phyloP scores from a whole-genome alignment of 2,797 vertebrate genomes.

The Neomorphus geoffroyi region DNA sequence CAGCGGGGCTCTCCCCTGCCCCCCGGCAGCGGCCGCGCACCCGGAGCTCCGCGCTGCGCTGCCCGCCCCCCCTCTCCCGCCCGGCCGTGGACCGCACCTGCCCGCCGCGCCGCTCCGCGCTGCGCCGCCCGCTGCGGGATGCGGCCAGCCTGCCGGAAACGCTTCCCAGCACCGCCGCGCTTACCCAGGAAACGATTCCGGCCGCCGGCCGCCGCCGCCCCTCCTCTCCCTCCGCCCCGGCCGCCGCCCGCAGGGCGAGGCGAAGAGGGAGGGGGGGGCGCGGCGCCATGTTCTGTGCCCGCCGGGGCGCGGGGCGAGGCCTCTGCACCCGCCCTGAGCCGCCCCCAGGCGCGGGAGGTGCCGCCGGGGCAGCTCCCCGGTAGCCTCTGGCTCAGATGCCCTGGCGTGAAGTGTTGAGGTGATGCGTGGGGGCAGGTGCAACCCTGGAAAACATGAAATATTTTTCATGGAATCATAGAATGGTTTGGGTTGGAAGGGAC shows the following conservation, averaged over 20 bases:
- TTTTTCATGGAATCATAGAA: too few relatives aligned
- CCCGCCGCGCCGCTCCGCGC: background rate
- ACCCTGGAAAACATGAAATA: fast-evolving
- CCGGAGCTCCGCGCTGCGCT: background rate
- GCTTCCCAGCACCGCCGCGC: background rate
- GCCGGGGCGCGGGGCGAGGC: background rate
- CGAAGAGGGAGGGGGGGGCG: background rate
- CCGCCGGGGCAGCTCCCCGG: background rate
- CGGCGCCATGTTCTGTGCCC: background rate
- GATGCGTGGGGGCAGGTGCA: too few relatives aligned
- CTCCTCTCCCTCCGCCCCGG: conserved; percentile 41
- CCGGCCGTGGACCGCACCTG: background rate
- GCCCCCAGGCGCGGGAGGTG: too few relatives aligned
- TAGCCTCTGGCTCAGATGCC: background rate
- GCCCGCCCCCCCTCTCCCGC: background rate
- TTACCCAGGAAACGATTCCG: conserved; percentile 66
- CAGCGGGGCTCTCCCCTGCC: too few relatives aligned
- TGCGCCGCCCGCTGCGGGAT: conserved; percentile 61
- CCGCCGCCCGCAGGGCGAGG: background rate
- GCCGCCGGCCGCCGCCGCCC: background rate
- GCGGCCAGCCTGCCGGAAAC: conserved; percentile 71
- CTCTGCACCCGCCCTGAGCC: fast-evolving
- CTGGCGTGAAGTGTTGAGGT: fast-evolving
- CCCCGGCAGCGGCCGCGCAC: too few relatives aligned
- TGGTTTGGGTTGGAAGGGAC: too few relatives aligned